These are phyloP conservation scores for Julus scandinavius DNA, from an alignment of 2,888 invertebrate genomes.

Conservation along the genomic window DNA sequence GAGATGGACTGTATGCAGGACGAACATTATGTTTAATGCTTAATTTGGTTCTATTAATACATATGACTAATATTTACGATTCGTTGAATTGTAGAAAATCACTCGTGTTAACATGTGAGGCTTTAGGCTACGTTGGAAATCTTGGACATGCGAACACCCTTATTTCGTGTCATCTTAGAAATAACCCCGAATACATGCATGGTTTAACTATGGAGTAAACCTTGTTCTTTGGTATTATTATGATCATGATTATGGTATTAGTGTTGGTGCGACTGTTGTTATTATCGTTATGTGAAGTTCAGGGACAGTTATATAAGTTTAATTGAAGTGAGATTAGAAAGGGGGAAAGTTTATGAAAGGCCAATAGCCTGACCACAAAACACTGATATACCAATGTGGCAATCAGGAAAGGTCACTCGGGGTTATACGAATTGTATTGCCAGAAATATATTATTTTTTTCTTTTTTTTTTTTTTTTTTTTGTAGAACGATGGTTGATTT, in stretches of 20 bases:
- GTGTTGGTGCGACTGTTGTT: not conserved
- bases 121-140: too few relatives aligned
- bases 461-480: not conserved
- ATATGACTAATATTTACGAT: too few relatives aligned
- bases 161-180: not conserved
- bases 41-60: too few relatives aligned
- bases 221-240: slow-evolving; percentile 5
- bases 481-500: not conserved
- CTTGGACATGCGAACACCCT: not conserved
- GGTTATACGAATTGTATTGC: not conserved
- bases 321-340: slow-evolving; percentile 42
- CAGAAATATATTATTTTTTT: not conserved
- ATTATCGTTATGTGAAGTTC: slow-evolving; percentile 29
- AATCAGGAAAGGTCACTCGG: not conserved
- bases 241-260: slow-evolving; percentile 22
- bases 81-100: too few relatives aligned
- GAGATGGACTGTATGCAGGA: too few relatives aligned
- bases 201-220: slow-evolving; percentile 6
- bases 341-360: slow-evolving; percentile 20
- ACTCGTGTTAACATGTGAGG: too few relatives aligned
- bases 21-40: too few relatives aligned
- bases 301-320: slow-evolving; percentile 48
- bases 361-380: not conserved
- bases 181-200: not conserved
- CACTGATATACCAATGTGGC: not conserved